Percentiles rank a stretch among this genome's conserved stretches.
Evolutionary conservation across 2,888 invertebrate species (phyloP).

Genomic region (Acanthosepion pharaonis): DNA sequence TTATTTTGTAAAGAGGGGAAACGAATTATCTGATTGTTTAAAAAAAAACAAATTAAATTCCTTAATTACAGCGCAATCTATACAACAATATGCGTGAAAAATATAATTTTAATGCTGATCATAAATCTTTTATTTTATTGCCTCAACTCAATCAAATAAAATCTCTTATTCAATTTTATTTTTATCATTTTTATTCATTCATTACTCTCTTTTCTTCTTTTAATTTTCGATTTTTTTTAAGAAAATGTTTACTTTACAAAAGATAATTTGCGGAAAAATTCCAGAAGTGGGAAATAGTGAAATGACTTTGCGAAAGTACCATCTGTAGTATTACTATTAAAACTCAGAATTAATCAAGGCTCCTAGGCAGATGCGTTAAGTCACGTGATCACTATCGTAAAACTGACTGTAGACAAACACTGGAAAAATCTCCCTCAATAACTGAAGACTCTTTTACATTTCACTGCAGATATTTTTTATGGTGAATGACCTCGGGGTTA

Average conservation of each 20-base stretch:
- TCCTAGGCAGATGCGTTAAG: not conserved
- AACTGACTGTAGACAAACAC: not conserved
- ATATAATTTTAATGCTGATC: not conserved
- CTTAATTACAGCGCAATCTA: not conserved
- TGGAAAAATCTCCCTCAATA: not conserved
- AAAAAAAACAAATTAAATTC: not conserved
- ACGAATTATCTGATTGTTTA: not conserved
- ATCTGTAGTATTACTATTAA: not conserved
- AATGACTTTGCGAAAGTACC: not conserved
- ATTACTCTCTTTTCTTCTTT: not conserved
- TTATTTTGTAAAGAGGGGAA: not conserved
- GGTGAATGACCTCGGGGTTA: not conserved
- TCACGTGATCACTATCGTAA: constrained; percentile 11
- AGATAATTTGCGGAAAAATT: too few relatives aligned
- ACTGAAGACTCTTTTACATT: not conserved
- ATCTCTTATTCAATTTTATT: too few relatives aligned
- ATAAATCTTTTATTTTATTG: not conserved
- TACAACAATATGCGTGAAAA: not conserved
- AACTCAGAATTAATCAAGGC: not conserved
- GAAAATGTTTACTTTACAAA: not conserved
- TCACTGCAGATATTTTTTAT: not conserved
- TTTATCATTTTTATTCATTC: not conserved
- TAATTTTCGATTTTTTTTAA: not conserved
- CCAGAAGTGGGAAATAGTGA: too few relatives aligned
- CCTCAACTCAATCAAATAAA: not conserved